Evolutionary conservation across 2,888 invertebrate species (phyloP), one percentile per base, ranked within the genome.

Genomic region (Habrosyne pyritoides): DNA sequence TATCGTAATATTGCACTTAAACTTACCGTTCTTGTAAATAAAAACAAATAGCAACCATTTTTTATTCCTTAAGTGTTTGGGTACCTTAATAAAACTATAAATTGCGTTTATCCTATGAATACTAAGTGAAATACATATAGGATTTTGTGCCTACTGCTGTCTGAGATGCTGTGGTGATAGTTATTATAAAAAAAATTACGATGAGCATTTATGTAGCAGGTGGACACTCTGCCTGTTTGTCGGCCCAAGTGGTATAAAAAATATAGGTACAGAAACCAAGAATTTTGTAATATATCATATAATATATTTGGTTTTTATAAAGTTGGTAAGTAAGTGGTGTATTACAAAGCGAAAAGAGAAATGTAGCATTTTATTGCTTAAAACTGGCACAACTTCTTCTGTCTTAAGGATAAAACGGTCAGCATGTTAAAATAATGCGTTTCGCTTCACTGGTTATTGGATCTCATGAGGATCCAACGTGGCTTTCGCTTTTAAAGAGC

Each of bases 391-490:
- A 49, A 24, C 49, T 28, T 12, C n/a, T 50, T 50, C 30, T 28
- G 30, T 28, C 28, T 50, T 10, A 14, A 30, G 30, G 28, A 50
- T 30, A 50, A 50, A 50, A 50, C 50, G 53, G 57, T 61, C 55
- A 60, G 55, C 53, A 57, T 56, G 64, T 71, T 66, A 73, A 74
- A 77, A 75, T 77, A 79, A 76, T 71, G 69, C 73, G 73, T 75
- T 69, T 73, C 75, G 69, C 75, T 75, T 72, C 73, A 73, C 71
- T 63, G 63, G 63, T 63, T 63, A 66, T 65, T 64, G 62, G 66
- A 66, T 62, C 76, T 76, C 75, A 63, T 21, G 63, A 71, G 76
- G 63, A 57, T 57, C 56, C 64, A 63, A 68, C 69, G 61, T 53
- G 56, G 67, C 71, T 64, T 61, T 64, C 71, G 72, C 71, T 74